Base-by-base conservation (phyloP, 64 coral and sea anemone species). In the Montipora cactus region DNA sequence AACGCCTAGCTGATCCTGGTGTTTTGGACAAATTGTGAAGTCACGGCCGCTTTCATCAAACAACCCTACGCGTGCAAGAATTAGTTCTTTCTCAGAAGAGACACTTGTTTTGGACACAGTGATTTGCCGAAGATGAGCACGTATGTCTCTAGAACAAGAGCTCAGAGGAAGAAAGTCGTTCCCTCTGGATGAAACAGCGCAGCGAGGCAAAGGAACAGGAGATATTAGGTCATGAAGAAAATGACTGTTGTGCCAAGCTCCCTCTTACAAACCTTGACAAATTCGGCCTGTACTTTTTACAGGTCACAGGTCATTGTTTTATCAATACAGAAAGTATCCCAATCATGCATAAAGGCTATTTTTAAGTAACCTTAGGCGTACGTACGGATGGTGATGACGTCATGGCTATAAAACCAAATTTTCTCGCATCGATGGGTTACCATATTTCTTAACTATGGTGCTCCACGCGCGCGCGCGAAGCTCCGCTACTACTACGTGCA, bases 21-120 rank as follows among this genome's bases (percentile, higher is more conserved):
- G 77, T 79, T 79, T 79, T 47, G 77, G 77, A 79, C 77, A 79
- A 21, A 79, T 79, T 21, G 77, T 79, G 45, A 79, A 23, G 28
- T 81, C 79, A 59, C 19, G 16, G 58, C 79, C 49, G 79, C 52
- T 11, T 58, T 81, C 79, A 81, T 81, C 79, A 59, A 55, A 81
- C 77, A 79, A 55, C 44, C 77, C 77, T 5, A 79, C 28, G 51
- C 77, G 77, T 18, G 77, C 77, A 49, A 81, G 51, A 20, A 81
- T 79, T 47, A 79, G 77, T 28, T 81, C 51, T 55, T 81, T 81
- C 49, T 81, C 79, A 55, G 79, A 81, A 28, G 51, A 47, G 46
- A 79, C 77, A 49, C 77, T 3, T 7, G 46, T 49, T 79, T 79
- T 47, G n/a, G 77, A 12, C 15, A 79, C 77, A 55, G 11, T 0